phyloP scores from a whole-genome alignment of 2,888 invertebrate species.

The Tortrix viridana region DNA sequence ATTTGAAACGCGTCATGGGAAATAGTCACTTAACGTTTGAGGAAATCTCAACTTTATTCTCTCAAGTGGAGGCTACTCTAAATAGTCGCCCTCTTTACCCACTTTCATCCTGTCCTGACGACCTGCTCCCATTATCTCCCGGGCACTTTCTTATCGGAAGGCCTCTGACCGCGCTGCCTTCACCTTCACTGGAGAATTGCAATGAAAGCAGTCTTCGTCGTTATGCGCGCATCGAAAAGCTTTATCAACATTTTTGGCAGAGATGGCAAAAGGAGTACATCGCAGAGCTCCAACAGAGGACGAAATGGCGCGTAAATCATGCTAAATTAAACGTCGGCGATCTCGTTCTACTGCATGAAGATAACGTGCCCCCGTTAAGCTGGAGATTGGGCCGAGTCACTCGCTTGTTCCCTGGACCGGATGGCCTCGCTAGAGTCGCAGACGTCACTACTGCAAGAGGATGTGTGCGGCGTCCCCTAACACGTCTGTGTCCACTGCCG shows the following conservation, averaged over 20 bases:
- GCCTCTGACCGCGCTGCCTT: slow-evolving; percentile 27
- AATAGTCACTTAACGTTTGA: slow-evolving; percentile 9
- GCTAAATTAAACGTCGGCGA: slow-evolving; percentile 35
- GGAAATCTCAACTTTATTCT: slow-evolving; percentile 18
- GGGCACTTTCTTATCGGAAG: slow-evolving; percentile 38
- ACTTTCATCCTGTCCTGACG: slow-evolving; percentile 27
- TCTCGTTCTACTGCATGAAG: slow-evolving; percentile 40
- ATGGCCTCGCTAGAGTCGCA: slow-evolving; percentile 16
- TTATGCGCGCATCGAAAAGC: slow-evolving; percentile 40
- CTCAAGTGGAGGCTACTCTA: slow-evolving; percentile 30
- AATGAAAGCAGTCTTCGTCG: slow-evolving; percentile 14
- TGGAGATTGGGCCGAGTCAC: slow-evolving; percentile 32
- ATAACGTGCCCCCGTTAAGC: slow-evolving; percentile 18
- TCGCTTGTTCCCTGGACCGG: slow-evolving; percentile 24
- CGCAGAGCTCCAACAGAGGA: slow-evolving; percentile 45
- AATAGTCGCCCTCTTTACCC: slow-evolving; percentile 34
- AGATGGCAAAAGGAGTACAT: no score
- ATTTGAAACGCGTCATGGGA: slow-evolving; percentile 12
- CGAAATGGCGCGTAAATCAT: slow-evolving; percentile 42
- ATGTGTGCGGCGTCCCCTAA: slow-evolving; percentile 10
- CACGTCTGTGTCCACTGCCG: slow-evolving; percentile 1
- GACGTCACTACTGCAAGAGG: slow-evolving; percentile 6
- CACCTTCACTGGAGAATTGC: slow-evolving; percentile 13
- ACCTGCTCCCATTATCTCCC: slow-evolving; percentile 28
- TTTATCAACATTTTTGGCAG: slow-evolving; percentile 44